These are phyloP conservation scores for Drosophila fulvimacula DNA, from an alignment of 2,888 invertebrate genomes.

Conservation along the genomic window DNA sequence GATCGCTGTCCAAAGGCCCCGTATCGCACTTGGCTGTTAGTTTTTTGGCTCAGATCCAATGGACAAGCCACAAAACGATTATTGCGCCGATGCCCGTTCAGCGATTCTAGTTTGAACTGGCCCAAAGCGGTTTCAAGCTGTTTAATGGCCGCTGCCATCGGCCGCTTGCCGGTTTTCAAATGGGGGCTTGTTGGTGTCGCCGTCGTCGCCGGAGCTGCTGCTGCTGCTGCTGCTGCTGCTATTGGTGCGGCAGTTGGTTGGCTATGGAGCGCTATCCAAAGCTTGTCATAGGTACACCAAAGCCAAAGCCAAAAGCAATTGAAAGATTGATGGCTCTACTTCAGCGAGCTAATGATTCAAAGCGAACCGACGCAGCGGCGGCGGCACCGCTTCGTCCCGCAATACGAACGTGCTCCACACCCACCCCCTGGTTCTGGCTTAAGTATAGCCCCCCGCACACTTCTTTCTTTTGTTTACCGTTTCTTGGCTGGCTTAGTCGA, in stretches of 20 bases:
- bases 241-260: conserved; percentile 2
- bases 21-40: conserved; percentile 39
- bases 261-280: conserved; percentile 30
- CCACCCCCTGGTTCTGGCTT: background rate
- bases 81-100: conserved; percentile 46
- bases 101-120: conserved; percentile 75
- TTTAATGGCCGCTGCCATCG: conserved; percentile 37
- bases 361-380: conserved; percentile 42
- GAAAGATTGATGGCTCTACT: conserved; percentile 65
- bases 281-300: conserved; percentile 41
- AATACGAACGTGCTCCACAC: conserved; percentile 2
- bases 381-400: conserved; percentile 12
- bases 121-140: conserved; percentile 69
- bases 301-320: conserved; percentile 52
- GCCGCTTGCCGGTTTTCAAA: conserved; percentile 57
- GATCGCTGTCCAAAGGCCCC: conserved; percentile 2
- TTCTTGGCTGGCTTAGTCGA: conserved; percentile 28
- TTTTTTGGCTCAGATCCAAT: conserved; percentile 39
- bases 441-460: background rate
- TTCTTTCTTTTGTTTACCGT: conserved; percentile 19
- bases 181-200: conserved; percentile 36
- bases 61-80: conserved; percentile 39
- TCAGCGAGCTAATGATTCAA: conserved; percentile 61
- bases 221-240: conserved; percentile 1
- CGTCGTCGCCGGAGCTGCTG: conserved; percentile 1